phyloP scores from a whole-genome alignment of 2,113 vertebrate species.

The Zosterops borbonicus region DNA sequence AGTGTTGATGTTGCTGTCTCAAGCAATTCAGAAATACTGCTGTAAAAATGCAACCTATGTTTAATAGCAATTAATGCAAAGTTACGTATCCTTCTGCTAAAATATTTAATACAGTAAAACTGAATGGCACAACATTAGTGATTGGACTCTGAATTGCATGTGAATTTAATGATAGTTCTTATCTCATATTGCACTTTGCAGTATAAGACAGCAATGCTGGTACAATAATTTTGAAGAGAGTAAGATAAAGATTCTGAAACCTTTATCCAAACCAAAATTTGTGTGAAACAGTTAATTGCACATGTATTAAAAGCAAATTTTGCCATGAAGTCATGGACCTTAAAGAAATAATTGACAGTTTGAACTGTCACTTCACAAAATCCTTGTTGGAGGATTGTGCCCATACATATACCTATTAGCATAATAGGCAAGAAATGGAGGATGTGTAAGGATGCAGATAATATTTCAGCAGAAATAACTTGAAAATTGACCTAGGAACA shows the following conservation, averaged over 20 bases:
- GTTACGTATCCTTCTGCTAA: slow-evolving; percentile 12
- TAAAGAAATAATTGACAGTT: not conserved
- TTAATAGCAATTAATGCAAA: slow-evolving; percentile 44
- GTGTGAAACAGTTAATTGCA: slow-evolving; percentile 55
- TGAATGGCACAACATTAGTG: not conserved
- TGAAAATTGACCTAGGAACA: not conserved
- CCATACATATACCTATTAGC: not conserved
- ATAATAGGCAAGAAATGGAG: not conserved
- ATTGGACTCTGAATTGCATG: slow-evolving; percentile 17
- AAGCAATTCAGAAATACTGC: not conserved
- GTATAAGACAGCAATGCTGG: slow-evolving; percentile 18
- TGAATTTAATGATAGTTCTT: slow-evolving; percentile 45
- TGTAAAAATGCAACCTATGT: slow-evolving; percentile 29
- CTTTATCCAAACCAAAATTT: not conserved
- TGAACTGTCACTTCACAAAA: not conserved
- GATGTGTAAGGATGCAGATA: not conserved
- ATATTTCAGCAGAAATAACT: not conserved
- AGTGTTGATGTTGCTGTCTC: not conserved
- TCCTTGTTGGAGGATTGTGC: not conserved
- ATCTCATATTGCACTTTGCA: slow-evolving; percentile 19
- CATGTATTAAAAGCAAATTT: slow-evolving; percentile 63
- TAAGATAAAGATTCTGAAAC: slow-evolving; percentile 52
- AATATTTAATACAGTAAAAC: slow-evolving; percentile 35
- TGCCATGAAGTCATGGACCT: slow-evolving; percentile 21
- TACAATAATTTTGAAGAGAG: slow-evolving; percentile 22